A percentile compares a stretch with the other conserved stretches of the same genome.
These are phyloP conservation scores for Platycercus adscitus DNA, from an alignment of 2,113 vertebrate genomes.

Conservation along the genomic window DNA sequence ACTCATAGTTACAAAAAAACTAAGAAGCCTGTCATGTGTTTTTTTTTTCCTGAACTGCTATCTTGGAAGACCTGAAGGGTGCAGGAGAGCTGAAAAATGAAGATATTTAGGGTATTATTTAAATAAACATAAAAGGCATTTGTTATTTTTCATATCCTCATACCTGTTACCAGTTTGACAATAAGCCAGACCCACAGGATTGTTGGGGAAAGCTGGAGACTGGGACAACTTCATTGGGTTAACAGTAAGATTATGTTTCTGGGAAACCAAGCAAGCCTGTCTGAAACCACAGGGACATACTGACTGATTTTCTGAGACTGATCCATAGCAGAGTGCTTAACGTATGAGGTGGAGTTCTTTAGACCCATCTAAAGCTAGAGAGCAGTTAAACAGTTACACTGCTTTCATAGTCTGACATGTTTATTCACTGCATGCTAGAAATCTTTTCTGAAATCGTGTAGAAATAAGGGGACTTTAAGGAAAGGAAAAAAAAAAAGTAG, in stretches of 20 bases:
- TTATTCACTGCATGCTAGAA: not conserved
- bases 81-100: not conserved
- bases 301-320: not conserved
- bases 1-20: not conserved
- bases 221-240: not conserved
- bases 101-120: not conserved
- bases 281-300: not conserved
- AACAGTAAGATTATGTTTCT: not conserved
- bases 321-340: not conserved
- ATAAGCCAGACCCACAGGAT: not conserved
- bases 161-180: accelerated
- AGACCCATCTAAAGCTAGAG: not conserved
- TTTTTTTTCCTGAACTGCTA: not conserved
- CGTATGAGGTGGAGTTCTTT: not conserved
- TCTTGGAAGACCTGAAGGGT: not conserved
- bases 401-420: not conserved
- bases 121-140: not conserved
- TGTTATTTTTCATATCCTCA: not conserved
- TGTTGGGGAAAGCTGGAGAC: not conserved
- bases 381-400: not conserved
- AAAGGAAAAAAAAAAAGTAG: not conserved
- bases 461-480: not conserved
- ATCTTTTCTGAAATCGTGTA: not conserved
- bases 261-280: not conserved
- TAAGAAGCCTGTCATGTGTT: not conserved